phyloP scores from a whole-genome alignment of 2,888 invertebrate species.

The Phragmatobia fuliginosa region DNA sequence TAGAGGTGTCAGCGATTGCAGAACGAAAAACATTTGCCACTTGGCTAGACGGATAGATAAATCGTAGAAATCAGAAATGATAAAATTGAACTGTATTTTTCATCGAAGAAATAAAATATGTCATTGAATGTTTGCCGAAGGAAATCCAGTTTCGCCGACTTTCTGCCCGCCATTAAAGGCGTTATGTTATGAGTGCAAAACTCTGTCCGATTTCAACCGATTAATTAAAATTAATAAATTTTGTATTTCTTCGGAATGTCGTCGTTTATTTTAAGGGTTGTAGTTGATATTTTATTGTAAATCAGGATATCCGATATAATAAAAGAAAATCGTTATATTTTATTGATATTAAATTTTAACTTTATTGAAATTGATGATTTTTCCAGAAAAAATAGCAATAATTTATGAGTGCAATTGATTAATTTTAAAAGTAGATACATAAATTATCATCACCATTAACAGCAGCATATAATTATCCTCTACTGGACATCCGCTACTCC shows the following conservation, averaged over 20 bases:
- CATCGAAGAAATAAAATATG: constrained; percentile 21
- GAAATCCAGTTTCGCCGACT: constrained; percentile 36
- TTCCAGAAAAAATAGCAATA: too few species aligned
- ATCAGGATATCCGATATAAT: constrained; percentile 7
- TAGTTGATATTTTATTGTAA: constrained; percentile 14
- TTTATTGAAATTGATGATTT: neutral
- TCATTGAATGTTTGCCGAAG: constrained; percentile 35
- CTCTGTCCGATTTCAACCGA: constrained; percentile 51
- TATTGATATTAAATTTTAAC: neutral
- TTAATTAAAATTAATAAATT: constrained; percentile 63
- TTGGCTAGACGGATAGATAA: too few species aligned
- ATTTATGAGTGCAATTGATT: too few species aligned
- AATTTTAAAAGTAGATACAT: too few species aligned
- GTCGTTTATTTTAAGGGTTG: constrained; percentile 40
- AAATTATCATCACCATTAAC: too few species aligned
- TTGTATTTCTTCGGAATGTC: constrained; percentile 48
- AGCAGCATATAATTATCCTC: too few species aligned
- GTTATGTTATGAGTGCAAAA: constrained; percentile 46
- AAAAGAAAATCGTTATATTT: neutral
- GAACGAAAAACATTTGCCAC: too few species aligned
- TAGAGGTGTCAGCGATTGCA: too few species aligned
- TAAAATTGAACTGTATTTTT: constrained; percentile 7
- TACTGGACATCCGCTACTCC: too few species aligned
- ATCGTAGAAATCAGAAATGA: neutral
- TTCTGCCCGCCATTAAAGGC: constrained; percentile 45